Percentiles rank a stretch among this genome's conserved stretches.
These are phyloP conservation scores for Mercenaria mercenaria DNA, from an alignment of 1,140 invertebrate species.

Conservation along the genomic window DNA sequence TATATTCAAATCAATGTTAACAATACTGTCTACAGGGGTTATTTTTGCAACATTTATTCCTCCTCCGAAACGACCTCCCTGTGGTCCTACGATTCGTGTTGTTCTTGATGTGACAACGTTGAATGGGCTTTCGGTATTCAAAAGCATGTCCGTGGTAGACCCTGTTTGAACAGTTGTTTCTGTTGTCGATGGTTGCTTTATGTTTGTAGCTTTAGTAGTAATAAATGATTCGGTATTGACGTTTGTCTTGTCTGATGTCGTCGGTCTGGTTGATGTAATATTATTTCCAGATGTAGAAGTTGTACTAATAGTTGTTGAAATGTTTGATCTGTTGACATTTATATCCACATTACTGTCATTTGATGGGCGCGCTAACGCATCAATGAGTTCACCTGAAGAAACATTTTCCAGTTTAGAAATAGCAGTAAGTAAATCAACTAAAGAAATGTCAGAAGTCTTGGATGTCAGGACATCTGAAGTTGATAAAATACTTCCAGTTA, in stretches of 20 bases:
- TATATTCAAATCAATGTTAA: slow-evolving; percentile 20
- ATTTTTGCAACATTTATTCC: not conserved
- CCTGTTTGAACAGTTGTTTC: not conserved
- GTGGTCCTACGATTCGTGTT: not conserved
- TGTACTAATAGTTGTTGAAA: not conserved
- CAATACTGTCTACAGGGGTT: not conserved
- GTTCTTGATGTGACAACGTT: not conserved
- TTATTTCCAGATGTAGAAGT: not conserved
- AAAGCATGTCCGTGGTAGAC: not conserved
- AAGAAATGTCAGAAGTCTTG: not conserved
- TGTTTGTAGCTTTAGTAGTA: not conserved
- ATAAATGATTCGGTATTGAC: not conserved
- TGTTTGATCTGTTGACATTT: not conserved
- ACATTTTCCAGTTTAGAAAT: not conserved
- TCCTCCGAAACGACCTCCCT: not conserved
- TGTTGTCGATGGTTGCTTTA: not conserved
- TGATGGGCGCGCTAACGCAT: not conserved
- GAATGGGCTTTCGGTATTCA: not conserved
- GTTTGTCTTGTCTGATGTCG: not conserved
- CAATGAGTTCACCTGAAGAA: not conserved
- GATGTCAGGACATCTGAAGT: not conserved
- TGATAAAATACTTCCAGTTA: not conserved
- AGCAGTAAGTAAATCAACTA: not conserved
- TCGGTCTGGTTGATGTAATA: not conserved
- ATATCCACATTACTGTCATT: not conserved